Base-by-base conservation (phyloP, 1,140 invertebrate species). In the Meloidogyne exigua region DNA sequence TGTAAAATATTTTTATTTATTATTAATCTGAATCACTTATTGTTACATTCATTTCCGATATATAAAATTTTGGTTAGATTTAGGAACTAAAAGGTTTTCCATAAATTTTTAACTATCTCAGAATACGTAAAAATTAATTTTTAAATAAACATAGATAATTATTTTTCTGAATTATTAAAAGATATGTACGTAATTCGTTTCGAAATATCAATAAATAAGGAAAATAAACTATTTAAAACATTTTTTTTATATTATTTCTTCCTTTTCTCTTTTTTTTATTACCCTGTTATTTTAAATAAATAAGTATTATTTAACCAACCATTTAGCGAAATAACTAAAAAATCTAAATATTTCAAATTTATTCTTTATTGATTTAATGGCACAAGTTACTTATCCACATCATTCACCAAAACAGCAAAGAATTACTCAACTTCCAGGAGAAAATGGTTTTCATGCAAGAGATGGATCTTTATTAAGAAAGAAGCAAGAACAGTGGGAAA, bases 401-500 rank as follows among this genome's bases (percentile, higher is more conserved):
- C 44, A 49, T 18, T n/a, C 49, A 57, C 18, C 15, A n/a, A 57
- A 57, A 57, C 49, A 57, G 21, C 49, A 57, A 57, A 4, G 49
- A 57, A 57, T 57, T 9, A 71, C 69, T 71, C 72, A 42, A 65
- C 71, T 77, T 49, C 77, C 77, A 18, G 77, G 77, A 10, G 77
- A 79, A 25, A 68, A 79, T 68, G 77, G 77, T 39, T 26, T 79
- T n/a, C 77, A 79, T 42, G 15, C 26, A 0, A 25, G 77, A 13
- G 77, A 79, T 49, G 77, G 77, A n/a, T 79, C 77, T 42, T 49
- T 79, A 39, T 23, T 78, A 0, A 64, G 57, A 57, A 78, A 79
- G 18, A 79, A 79, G 66, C 36, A 49, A 11, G 77, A 79, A 9
- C 77, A 79, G 64, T 79, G 77, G 77, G 78, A 80, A 26, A 76